Evolutionary conservation across 2,113 vertebrate genomes (phyloP), one percentile per base, ranked within the genome.

Genomic region (Urocynchramus pylzowi): DNA sequence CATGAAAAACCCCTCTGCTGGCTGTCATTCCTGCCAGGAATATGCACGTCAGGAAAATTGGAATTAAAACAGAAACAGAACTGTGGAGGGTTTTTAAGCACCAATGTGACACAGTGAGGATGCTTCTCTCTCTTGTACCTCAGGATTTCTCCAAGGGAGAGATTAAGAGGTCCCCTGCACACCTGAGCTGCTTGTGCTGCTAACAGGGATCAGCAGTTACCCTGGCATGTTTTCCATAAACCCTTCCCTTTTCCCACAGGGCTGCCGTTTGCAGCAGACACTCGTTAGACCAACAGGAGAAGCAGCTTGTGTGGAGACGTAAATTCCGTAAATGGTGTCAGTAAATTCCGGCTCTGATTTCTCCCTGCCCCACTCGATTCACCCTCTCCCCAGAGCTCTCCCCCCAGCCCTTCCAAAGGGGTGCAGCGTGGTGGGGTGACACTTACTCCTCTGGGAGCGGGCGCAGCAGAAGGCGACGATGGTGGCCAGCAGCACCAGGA

Each of bases 381-480:
- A 0, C 10, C 13, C 42, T 11, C 27, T 20, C 9, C 52, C 21
- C 10, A 3, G 3, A 42, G 31, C 1, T 41, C 22, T 30, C 16
- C 13, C 60, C 82, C 53, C 42, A 42, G 16, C 57, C 47, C 68
- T 71, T 7, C 81, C 33, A 0, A 11, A 10, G 4, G n/a, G 63
- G 4, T 2, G 27, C 42, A 3, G 56, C 0, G 2, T 9, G 47
- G 7, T 2, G 1, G 2, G 26, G 37, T 16, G 75, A 80, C 77
- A 98, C 99, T 89, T 99, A 99, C 99, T 99, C 99, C 99, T 99
- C 97, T 99, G 99, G 54, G 99, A 99, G 45, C 99, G 99, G 50
- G 99, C 99, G 30, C 99, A 99, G 97, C 99, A 99, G 98, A 99
- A 99, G 21, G 99, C 99, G 56, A 99, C 99, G 37, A 99, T 99